Conservation (phyloP, 2,797 vertebrate genomes). For the Petrocephalus schoutedeni region DNA sequence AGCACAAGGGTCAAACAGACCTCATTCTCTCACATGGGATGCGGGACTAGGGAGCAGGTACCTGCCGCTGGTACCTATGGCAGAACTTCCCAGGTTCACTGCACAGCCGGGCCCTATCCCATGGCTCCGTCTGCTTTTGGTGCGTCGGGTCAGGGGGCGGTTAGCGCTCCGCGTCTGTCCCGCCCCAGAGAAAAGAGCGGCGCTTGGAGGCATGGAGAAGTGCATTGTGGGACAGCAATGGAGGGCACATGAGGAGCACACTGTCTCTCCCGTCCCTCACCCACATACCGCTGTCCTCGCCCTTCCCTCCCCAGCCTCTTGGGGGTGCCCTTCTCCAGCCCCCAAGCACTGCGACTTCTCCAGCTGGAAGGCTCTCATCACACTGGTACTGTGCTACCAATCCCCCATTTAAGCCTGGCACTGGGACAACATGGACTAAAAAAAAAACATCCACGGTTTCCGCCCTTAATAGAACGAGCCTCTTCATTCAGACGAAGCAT, state of each 20-base stretch:
- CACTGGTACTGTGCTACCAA: neutral
- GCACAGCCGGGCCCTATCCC: neutral
- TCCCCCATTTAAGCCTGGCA: neutral
- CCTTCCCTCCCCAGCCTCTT: conserved; percentile 24
- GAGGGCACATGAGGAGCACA: neutral
- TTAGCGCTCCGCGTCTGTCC: neutral
- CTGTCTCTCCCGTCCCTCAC: conserved; percentile 1
- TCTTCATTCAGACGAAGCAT: neutral
- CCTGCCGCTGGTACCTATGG: neutral
- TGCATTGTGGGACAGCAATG: neutral
- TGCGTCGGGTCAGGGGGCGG: neutral
- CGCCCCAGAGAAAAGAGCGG: conserved; percentile 6
- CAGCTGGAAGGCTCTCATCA: neutral
- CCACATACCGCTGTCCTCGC: neutral
- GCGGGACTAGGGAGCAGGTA: neutral
- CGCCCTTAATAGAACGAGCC: neutral
- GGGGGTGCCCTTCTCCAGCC: conserved; percentile 5
- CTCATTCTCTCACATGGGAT: neutral
- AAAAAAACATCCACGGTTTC: neutral
- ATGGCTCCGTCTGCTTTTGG: neutral
- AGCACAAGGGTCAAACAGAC: neutral
- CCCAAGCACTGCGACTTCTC: conserved; percentile 31
- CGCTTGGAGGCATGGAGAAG: neutral
- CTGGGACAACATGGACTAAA: neutral
- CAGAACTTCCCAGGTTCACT: neutral